Evolutionary conservation across 2,113 vertebrate genomes (phyloP), one percentile per base, ranked within the genome.

Genomic region (Fulica atra): DNA sequence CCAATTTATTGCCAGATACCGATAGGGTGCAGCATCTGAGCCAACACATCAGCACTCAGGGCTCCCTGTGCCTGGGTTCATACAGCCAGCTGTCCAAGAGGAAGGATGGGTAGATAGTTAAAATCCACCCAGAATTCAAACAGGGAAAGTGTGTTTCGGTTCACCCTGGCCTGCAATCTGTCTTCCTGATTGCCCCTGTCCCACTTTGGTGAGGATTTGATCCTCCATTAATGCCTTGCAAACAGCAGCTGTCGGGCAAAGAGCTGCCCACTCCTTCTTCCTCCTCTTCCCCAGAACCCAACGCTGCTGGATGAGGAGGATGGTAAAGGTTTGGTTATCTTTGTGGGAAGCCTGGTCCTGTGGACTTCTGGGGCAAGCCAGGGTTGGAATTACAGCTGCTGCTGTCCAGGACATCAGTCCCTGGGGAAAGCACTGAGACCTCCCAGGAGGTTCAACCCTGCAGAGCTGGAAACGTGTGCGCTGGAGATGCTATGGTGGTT

Each of bases 361-460:
- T 8, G 33, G 29, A 6, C 57, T 40, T 56, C 65, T 26, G 83
- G 61, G 61, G 6, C 3, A 19, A 29, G 11, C 14, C 23, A 13
- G n/a, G 29, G 21, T 24, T 60, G 42, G 28, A 54, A 64, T 38
- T 85, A 3, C 74, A 88, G 70, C 50, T 57, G 77, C 40, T 0
- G 14, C 17, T 59, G 11, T 8, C 42, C 33, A n/a, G 14, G 44
- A 9, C 36, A 35, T 16, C 51, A 35, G 7, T 20, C 14, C 13
- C 38, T 7, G 4, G 35, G 7, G 7, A 46, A 70, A 35, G 73
- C 2, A 0, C 20, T 1, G 59, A 48, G 38, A 51, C 12, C 40
- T 70, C 50, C 9, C 9, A 0, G 24, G 5, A 24, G 14, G 16
- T 0, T 42, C 26, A n/a, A 8, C 40, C 3, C 11, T 13, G 3